A percentile compares a stretch with the other conserved stretches of the same genome.
These are phyloP conservation scores for Gallinago jamesoni DNA, from an alignment of 2,113 vertebrate genomes.

Conservation along the genomic window DNA sequence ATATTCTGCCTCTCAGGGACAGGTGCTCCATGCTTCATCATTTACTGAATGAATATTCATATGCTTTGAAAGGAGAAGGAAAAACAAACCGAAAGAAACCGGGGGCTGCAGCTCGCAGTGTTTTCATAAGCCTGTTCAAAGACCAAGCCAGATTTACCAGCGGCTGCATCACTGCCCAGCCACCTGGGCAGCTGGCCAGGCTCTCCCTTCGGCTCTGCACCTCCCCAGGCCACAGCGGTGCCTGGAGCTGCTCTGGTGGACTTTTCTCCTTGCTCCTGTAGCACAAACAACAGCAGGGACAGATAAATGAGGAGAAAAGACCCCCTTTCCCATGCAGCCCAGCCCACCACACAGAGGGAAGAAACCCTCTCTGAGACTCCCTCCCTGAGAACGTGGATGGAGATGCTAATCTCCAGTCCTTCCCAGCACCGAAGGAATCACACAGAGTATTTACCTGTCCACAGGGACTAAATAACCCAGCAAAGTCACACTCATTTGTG, in stretches of 20 bases:
- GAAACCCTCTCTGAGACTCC: rapidly evolving
- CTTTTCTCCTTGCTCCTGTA: background rate
- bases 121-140: background rate
- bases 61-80: background rate
- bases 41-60: slow-evolving; percentile 21
- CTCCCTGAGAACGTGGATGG: rapidly evolving
- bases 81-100: background rate
- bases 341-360: rapidly evolving
- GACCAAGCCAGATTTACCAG: background rate
- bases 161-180: rapidly evolving
- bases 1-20: background rate
- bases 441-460: background rate
- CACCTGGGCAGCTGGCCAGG: background rate
- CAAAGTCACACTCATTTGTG: background rate
- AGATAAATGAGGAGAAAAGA: background rate
- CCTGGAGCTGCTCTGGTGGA: background rate
- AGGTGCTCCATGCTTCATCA: background rate
- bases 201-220: background rate
- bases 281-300: background rate
- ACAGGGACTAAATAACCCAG: background rate
- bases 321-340: background rate
- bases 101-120: background rate
- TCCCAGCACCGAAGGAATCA: background rate
- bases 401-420: background rate
- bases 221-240: background rate